Percentiles rank a stretch among this genome's conserved stretches.
Conservation (phyloP, 1,140 invertebrate genomes). For the Ips typographus region DNA sequence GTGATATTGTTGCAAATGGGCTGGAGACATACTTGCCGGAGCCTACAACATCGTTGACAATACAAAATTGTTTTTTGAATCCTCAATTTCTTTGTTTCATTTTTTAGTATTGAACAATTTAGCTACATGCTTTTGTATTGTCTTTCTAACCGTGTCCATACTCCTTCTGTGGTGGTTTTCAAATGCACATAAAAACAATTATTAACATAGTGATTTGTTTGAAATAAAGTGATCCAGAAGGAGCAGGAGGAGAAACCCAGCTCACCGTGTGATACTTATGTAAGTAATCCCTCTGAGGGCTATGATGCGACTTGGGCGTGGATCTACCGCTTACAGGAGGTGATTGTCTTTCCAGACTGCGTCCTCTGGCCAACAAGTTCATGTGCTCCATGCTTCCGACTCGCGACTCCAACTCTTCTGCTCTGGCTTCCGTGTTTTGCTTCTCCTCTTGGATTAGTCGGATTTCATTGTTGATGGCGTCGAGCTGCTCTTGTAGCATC, state of each 20-base stretch:
- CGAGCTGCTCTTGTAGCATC: constrained; percentile 98
- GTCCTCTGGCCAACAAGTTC: constrained; percentile 78
- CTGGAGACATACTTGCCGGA: constrained; percentile 84
- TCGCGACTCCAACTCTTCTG: constrained; percentile 95
- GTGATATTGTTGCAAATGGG: constrained; percentile 78
- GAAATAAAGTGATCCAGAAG: not conserved
- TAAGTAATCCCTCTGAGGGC: constrained; percentile 75
- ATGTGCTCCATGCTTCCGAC: constrained; percentile 94
- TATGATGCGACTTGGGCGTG: constrained; percentile 75
- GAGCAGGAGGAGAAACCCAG: constrained; percentile 39
- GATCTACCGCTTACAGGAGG: constrained; percentile 79
- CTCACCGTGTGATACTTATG: constrained; percentile 84
- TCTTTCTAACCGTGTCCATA: constrained; percentile 16
- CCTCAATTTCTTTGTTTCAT: not conserved
- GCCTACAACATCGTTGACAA: constrained; percentile 62
- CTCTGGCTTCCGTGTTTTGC: constrained; percentile 93
- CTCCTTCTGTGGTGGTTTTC: constrained; percentile 27
- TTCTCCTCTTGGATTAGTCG: constrained; percentile 97
- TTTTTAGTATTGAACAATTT: not conserved
- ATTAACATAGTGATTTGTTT: not conserved
- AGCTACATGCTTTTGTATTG: constrained; percentile 14
- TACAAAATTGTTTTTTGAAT: constrained; percentile 16
- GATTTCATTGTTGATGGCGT: constrained; percentile 99
- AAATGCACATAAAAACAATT: not conserved
- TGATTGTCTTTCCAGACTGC: constrained; percentile 72